Evolutionary conservation across 2,113 vertebrate species (phyloP).

Genomic region (Chrysochloris asiatica): DNA sequence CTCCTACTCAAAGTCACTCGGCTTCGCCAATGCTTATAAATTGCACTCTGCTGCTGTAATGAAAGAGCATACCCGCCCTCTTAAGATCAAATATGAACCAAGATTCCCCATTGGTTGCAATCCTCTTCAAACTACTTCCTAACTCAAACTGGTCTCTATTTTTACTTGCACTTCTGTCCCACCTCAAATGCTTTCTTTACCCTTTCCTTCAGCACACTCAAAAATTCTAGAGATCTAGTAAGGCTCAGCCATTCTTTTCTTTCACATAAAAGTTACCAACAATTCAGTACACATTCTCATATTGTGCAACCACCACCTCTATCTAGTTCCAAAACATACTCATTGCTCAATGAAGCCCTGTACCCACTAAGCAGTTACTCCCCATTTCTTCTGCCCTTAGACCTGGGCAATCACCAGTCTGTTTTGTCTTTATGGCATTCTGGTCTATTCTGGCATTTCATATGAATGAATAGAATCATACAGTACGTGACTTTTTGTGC

Average conservation of each 20-base stretch:
- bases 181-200: not conserved
- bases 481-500: not conserved
- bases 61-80: rapidly evolving
- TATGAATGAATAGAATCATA: not conserved
- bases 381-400: not conserved
- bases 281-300: not conserved
- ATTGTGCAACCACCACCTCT: not conserved
- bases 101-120: not conserved
- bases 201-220: not conserved
- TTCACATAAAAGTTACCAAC: too few relatives aligned
- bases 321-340: not conserved
- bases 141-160: not conserved
- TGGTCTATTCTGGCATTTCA: not conserved
- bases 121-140: not conserved
- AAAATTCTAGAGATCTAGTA: not conserved
- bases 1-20: not conserved
- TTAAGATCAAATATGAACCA: rapidly evolving
- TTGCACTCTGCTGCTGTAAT: not conserved
- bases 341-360: not conserved
- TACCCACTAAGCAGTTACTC: not conserved
- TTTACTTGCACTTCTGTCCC: not conserved
- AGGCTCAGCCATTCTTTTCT: not conserved
- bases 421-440: not conserved
- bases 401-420: not conserved
- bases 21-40: not conserved